Conservation (phyloP, 2,888 invertebrate genomes). For the Copidosoma aretas region DNA sequence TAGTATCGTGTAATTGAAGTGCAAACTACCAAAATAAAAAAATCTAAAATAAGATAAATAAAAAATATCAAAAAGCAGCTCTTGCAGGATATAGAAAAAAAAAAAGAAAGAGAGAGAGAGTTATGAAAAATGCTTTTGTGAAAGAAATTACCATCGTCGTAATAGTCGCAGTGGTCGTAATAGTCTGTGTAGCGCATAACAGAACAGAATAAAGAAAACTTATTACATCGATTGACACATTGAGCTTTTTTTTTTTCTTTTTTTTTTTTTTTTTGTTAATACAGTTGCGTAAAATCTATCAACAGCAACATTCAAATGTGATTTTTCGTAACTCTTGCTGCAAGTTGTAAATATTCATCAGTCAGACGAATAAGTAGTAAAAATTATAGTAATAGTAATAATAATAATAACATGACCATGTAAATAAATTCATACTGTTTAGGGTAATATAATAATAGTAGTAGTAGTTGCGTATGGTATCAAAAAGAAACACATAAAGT, state of each 20-base stretch:
- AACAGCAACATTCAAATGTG: slow-evolving; percentile 47
- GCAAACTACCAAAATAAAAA: neutral
- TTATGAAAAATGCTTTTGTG: slow-evolving; percentile 49
- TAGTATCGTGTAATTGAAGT: neutral
- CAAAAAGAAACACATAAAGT: no score
- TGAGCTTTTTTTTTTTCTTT: slow-evolving; percentile 46
- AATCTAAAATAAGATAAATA: neutral
- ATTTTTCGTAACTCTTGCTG: slow-evolving; percentile 38
- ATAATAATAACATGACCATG: slow-evolving; percentile 2
- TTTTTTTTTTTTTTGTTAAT: slow-evolving; percentile 18
- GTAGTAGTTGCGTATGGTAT: no score
- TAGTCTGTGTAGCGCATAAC: slow-evolving; percentile 62
- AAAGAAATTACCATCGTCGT: slow-evolving; percentile 62
- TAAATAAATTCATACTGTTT: no score
- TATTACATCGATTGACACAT: slow-evolving; percentile 59
- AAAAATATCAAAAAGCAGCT: slow-evolving; percentile 37
- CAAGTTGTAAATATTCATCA: slow-evolving; percentile 28
- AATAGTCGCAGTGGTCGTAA: slow-evolving; percentile 63
- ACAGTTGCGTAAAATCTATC: slow-evolving; percentile 51
- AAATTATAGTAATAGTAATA: neutral
- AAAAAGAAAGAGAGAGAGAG: slow-evolving; percentile 21
- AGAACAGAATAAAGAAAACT: slow-evolving; percentile 60
- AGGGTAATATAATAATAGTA: no score
- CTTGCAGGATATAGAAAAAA: slow-evolving; percentile 36
- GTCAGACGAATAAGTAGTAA: neutral